Evolutionary conservation across 2,113 vertebrate genomes (phyloP), one percentile per base, ranked within the genome.

Genomic region (Callipepla squamata): DNA sequence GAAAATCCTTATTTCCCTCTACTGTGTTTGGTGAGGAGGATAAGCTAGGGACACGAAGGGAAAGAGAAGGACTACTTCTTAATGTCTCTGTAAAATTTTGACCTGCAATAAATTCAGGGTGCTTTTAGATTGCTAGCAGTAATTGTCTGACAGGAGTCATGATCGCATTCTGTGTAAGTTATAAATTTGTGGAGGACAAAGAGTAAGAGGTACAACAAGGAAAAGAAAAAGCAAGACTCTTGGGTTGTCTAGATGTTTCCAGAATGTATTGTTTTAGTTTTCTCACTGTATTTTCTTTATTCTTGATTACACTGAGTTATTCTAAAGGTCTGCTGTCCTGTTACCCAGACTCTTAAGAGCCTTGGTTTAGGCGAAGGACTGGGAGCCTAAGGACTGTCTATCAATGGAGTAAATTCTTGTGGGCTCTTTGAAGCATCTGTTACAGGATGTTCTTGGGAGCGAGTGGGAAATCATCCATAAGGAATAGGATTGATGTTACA

Each of bases 1-100:
- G 28, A 51, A 73, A 77, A 0, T 0, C 9, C 4, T 80, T 14
- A 34, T 63, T 72, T 57, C 2, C 1, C 2, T 2, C 3, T 3
- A 2, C 3, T 4, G 5, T 13, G 44, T 34, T 61, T 55, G 10
- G 21, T 61, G 61, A 81, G 36, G 44, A 40, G 28, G 25, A 32
- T 16, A 57, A 69, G 21, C 34, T 34, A 36, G 19, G 11, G 21
- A 55, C 61, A 62, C 6, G 16, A 55, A 67, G 12, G 34, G 15
- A 92, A 61, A 67, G 17, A 48, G 83, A 67, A 48, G 67, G 8
- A 13, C 32, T 1, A 8, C 13, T 44, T 62, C 32, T 50, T 58
- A 57, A 57, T 32, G 14, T n/a, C 53, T 44, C 21, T 18, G 48
- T 42, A 44, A 61, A 11, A 14, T 53, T 76, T 66, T 66, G 19